phyloP scores from a whole-genome alignment of 2,888 invertebrate species.

The Onchidella celtica region DNA sequence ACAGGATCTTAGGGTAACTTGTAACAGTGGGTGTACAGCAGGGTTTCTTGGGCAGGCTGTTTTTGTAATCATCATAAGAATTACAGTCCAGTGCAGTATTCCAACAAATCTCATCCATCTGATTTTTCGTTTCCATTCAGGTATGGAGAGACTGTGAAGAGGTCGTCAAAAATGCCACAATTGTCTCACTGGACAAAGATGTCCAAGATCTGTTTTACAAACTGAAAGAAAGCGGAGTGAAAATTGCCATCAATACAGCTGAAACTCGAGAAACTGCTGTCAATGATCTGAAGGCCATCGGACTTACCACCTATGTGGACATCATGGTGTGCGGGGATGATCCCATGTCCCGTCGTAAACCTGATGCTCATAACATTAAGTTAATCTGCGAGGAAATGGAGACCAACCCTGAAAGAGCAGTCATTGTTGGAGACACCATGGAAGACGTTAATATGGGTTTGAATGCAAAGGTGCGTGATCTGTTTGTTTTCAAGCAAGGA shows the following conservation, averaged over 20 bases:
- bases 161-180: conserved; percentile 52
- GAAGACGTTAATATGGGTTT: conserved; percentile 80
- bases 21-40: too few species aligned
- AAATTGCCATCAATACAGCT: conserved; percentile 81
- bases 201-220: conserved; percentile 70
- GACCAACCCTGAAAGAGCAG: conserved; percentile 67
- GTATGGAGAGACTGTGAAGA: conserved; percentile 51
- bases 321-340: conserved; percentile 82
- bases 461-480: conserved; percentile 74
- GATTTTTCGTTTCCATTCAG: background rate
- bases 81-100: too few species aligned
- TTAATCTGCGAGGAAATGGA: conserved; percentile 75
- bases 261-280: conserved; percentile 73
- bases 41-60: too few species aligned
- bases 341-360: conserved; percentile 75
- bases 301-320: conserved; percentile 76
- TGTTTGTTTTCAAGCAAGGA: background rate
- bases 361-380: conserved; percentile 78
- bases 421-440: conserved; percentile 81
- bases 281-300: conserved; percentile 64
- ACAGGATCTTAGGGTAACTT: too few species aligned
- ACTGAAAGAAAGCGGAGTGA: conserved; percentile 77
- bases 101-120: too few species aligned
- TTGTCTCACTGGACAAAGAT: conserved; percentile 60
- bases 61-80: too few species aligned